Percentiles rank a stretch among this genome's conserved stretches.
Evolutionary conservation across 2,113 vertebrate species (phyloP).

Genomic region (Amblyornis subalaris): DNA sequence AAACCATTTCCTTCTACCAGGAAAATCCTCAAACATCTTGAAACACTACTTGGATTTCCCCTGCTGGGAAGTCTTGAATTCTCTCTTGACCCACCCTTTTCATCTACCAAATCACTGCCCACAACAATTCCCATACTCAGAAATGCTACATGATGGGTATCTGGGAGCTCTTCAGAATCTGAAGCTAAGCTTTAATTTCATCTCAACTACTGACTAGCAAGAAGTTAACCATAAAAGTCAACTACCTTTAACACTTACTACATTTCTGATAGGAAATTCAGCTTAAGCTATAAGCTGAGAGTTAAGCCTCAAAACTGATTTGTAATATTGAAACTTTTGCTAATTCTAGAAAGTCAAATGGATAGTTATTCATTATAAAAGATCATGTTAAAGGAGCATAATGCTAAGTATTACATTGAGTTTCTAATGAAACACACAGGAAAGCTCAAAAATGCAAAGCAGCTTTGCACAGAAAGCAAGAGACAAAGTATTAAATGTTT

Average conservation of each 20-base stretch:
- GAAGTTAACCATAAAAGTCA: not conserved
- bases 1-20: not conserved
- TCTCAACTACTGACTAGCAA: not conserved
- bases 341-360: not conserved
- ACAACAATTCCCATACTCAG: not conserved
- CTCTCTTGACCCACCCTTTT: not conserved
- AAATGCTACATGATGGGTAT: not conserved
- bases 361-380: not conserved
- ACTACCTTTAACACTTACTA: not conserved
- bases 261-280: not conserved
- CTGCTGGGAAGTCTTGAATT: not conserved
- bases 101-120: not conserved
- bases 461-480: constrained; percentile 32
- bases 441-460: constrained; percentile 14
- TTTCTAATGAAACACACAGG: not conserved
- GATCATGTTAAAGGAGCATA: not conserved
- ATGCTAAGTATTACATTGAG: not conserved
- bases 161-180: not conserved
- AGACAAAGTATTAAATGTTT: constrained; percentile 64
- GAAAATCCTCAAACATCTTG: not conserved
- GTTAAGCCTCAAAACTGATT: not conserved
- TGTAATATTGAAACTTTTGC: not conserved
- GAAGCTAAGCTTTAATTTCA: not conserved
- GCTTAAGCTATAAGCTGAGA: not conserved
- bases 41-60: not conserved